These are phyloP conservation scores for Coelinius sp. DNA, from an alignment of 2,888 invertebrate genomes.

Conservation along the genomic window DNA sequence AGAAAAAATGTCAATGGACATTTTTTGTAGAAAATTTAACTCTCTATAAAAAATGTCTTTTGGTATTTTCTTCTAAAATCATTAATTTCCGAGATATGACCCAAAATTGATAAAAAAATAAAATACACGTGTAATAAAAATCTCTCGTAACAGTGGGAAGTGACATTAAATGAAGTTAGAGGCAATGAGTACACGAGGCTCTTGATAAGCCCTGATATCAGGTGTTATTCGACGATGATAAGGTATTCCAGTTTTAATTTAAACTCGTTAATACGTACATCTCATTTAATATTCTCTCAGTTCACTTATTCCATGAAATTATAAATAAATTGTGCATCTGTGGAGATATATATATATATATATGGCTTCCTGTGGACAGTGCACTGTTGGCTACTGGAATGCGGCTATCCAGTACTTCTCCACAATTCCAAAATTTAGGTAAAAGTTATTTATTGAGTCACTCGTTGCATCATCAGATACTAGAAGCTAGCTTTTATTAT, in stretches of 20 bases:
- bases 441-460: no score
- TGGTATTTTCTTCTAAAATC: neutral
- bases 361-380: neutral
- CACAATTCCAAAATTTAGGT: neutral
- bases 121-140: neutral
- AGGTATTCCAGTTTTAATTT: slow-evolving; percentile 3
- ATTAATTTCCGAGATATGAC: neutral
- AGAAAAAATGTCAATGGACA: no score
- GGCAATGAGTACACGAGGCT: neutral
- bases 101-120: neutral
- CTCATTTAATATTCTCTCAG: neutral
- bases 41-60: no score
- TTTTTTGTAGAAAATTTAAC: no score
- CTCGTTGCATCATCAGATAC: no score
- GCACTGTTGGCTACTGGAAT: neutral
- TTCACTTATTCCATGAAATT: no score
- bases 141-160: neutral
- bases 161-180: neutral
- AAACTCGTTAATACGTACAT: neutral
- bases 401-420: neutral
- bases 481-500: no score
- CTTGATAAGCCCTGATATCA: slow-evolving; percentile 14
- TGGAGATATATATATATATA: no score
- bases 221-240: neutral
- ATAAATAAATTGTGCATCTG: no score